phyloP scores from a whole-genome alignment of 2,888 invertebrate genomes.

The Athalia cordata region DNA sequence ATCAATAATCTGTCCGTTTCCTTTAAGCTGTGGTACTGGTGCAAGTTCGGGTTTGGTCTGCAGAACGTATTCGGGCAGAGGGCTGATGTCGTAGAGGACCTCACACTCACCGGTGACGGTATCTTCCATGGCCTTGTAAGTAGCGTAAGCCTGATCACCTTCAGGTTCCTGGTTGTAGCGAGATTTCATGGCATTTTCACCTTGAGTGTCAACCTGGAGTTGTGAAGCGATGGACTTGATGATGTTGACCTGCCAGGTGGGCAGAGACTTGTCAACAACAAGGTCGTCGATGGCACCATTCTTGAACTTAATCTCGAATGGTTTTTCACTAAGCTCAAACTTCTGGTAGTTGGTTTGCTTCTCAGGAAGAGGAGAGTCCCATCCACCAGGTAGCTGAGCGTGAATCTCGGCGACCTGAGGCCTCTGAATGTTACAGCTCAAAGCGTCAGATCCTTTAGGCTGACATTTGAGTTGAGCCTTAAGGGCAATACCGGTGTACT shows the following conservation, averaged over 20 bases:
- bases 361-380: constrained; percentile 49
- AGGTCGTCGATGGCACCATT: constrained; percentile 53
- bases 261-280: constrained; percentile 55
- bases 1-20: constrained; percentile 51
- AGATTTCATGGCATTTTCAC: constrained; percentile 30
- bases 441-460: constrained; percentile 45
- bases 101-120: constrained; percentile 59
- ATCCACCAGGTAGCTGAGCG: constrained; percentile 54
- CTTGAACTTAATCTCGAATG: constrained; percentile 59
- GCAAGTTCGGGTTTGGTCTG: constrained; percentile 37
- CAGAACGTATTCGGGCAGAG: constrained; percentile 43
- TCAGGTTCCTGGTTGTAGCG: constrained; percentile 49
- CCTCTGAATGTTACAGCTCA: constrained; percentile 51
- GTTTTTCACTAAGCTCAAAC: constrained; percentile 53
- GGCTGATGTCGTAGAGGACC: constrained; percentile 53
- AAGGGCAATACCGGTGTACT: constrained; percentile 58
- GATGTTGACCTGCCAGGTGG: constrained; percentile 56
- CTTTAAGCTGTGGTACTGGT: constrained; percentile 35
- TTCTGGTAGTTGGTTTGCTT: constrained; percentile 47
- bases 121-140: constrained; percentile 56
- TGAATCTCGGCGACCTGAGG: constrained; percentile 59
- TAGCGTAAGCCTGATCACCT: constrained; percentile 48
- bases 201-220: constrained; percentile 52
- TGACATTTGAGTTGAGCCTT: constrained; percentile 53
- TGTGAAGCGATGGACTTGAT: constrained; percentile 56